Evolutionary conservation across 2,888 invertebrate species (phyloP), one percentile per base, ranked within the genome.

Genomic region (Cylloceria caligata): DNA sequence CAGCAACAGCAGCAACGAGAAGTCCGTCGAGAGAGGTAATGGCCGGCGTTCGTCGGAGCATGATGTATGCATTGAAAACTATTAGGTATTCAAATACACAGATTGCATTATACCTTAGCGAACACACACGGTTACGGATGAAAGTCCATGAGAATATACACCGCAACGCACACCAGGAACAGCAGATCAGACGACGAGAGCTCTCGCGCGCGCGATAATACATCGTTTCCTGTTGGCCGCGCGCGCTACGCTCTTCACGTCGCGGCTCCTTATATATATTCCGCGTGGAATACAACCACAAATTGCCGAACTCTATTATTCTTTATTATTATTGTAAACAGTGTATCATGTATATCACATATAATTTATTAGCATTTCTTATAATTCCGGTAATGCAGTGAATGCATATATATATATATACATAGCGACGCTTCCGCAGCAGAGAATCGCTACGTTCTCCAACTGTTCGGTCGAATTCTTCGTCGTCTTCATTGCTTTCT

Each of bases 11-110:
- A 52, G 45, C 60, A 34, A 34, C 19, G 81, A 88, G 87, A 87
- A 88, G 87, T 84, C 84, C 86, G 87, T 84, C 85, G 73, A 86
- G 65, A 86, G 67, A 85, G 86, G 84, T 89, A 89, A 88, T 88
- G 86, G 89, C 71, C 67, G 64, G 86, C 89, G 86, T 90, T 90
- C 89, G 82, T 42, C 79, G 87, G 86, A 86, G 86, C 85, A 88
- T 90, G 89, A 90, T 90, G 88, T 90, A 90, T 90, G 90, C 90
- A 90, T 90, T 90, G 90, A 90, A 90, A 90, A 89, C 90, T 89
- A 90, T 90, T 90, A 90, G 89, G 87, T 90, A 90, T 90, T 90
- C 90, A 90, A 90, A 90, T 90, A 89, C 89, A 85, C 85, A 88
- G 88, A 90, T 90, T 90, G 89, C 88, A 90, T 90, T 90, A 89